Conservation (phyloP, 1,140 invertebrate species). For the Hyles euphorbiae region DNA sequence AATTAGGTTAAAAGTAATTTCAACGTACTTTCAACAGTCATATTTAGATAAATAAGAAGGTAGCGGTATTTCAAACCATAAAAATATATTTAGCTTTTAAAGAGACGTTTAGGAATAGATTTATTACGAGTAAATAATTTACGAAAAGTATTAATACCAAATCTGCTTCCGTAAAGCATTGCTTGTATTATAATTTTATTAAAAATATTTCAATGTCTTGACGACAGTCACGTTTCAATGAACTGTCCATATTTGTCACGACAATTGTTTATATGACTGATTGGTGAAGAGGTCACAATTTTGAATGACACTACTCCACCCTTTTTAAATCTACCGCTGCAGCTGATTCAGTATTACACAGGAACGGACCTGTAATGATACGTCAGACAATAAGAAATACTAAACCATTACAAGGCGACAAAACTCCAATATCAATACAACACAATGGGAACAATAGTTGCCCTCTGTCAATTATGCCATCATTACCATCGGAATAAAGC, state of each 20-base stretch:
- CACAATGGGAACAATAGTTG: slow-evolving; percentile 73
- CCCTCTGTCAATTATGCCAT: slow-evolving; percentile 73
- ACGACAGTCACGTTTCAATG: neutral
- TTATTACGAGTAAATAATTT: no score
- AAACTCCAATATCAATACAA: slow-evolving; percentile 70
- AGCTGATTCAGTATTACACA: slow-evolving; percentile 46
- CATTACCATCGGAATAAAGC: slow-evolving; percentile 73
- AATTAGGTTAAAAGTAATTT: no score
- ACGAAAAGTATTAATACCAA: no score
- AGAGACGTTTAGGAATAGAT: no score
- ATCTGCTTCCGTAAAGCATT: no score
- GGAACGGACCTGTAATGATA: slow-evolving; percentile 47
- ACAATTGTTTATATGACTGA: neutral
- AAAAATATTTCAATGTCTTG: no score
- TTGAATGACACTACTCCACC: slow-evolving; percentile 52
- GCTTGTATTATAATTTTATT: no score
- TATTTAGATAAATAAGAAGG: no score
- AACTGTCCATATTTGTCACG: neutral
- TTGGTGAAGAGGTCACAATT: slow-evolving; percentile 15
- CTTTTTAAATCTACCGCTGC: slow-evolving; percentile 53
- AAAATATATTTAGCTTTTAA: no score
- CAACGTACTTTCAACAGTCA: no score
- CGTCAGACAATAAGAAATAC: slow-evolving; percentile 59
- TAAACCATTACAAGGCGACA: slow-evolving; percentile 70
- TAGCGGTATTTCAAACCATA: no score